A percentile compares a stretch with the other conserved stretches of the same genome.
These are phyloP conservation scores for Microcebus lehilahytsara DNA, from an alignment of 2,113 vertebrate species.

Conservation along the genomic window DNA sequence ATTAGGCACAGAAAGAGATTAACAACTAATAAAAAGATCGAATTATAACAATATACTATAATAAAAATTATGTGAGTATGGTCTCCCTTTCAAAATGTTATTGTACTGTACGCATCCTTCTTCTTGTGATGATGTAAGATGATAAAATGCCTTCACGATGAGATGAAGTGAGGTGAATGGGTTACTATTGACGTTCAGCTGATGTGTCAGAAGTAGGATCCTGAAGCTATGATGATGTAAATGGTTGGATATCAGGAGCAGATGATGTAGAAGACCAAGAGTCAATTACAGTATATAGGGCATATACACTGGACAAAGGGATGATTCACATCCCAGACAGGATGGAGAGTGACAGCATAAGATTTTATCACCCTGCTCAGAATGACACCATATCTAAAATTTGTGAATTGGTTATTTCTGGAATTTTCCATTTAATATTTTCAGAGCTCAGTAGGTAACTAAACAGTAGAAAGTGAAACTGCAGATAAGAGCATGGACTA, in stretches of 20 bases:
- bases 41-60: not conserved
- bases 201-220: not conserved
- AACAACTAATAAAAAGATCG: not conserved
- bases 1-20: not conserved
- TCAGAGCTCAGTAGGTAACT: not conserved
- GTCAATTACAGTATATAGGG: no score
- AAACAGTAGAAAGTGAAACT: not conserved
- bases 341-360: not conserved
- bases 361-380: not conserved
- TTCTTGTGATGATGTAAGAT: not conserved
- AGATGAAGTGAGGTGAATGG: not conserved
- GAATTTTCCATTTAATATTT: not conserved
- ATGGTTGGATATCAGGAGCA: not conserved
- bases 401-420: not conserved
- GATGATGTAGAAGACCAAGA: not conserved
- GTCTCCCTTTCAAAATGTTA: not conserved
- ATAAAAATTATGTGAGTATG: not conserved
- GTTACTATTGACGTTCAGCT: not conserved
- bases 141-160: not conserved
- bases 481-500: not conserved
- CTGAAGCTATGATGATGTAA: not conserved
- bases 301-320: not conserved
- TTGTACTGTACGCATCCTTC: not conserved
- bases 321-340: not conserved
- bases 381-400: not conserved